A percentile compares a stretch with the other conserved stretches of the same genome.
Evolutionary conservation across 2,113 vertebrate genomes (phyloP).

Genomic region (Dendropsophus ebraccatus): DNA sequence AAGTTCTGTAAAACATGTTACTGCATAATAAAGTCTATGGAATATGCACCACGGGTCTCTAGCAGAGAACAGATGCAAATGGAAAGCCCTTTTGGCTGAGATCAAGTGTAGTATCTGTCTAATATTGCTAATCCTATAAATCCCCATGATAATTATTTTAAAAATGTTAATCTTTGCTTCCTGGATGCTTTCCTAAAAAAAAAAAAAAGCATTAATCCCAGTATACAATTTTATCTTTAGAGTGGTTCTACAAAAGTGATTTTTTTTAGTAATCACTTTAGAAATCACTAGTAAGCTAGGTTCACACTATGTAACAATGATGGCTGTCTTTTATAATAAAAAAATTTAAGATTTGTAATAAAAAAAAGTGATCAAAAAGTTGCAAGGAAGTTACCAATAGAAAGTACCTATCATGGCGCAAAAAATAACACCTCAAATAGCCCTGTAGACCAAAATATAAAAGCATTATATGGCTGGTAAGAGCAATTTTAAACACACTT

Average conservation of each 20-base stretch:
- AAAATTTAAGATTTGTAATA: too few relatives aligned
- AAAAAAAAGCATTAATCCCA: conserved; percentile 27
- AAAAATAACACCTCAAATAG: too few relatives aligned
- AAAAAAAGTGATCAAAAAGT: too few relatives aligned
- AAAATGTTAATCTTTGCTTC: conserved; percentile 12
- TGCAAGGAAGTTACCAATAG: too few relatives aligned
- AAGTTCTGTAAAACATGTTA: neutral
- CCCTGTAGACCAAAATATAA: too few relatives aligned
- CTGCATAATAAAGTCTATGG: neutral
- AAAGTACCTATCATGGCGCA: too few relatives aligned
- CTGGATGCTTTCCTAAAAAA: conserved; percentile 17
- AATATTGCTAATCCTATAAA: conserved; percentile 31
- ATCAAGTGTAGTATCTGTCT: conserved; percentile 15
- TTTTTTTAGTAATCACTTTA: neutral
- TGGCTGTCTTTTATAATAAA: too few relatives aligned
- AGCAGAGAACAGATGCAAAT: conserved; percentile 2
- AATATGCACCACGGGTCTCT: neutral
- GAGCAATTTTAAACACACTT: too few relatives aligned
- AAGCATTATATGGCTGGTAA: too few relatives aligned
- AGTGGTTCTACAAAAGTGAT: conserved; percentile 2
- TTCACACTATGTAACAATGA: too few relatives aligned
- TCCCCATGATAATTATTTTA: conserved; percentile 31
- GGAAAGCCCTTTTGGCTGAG: too few relatives aligned
- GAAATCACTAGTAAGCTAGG: too few relatives aligned
- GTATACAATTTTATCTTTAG: neutral